Evolutionary conservation across 2,113 vertebrate genomes (phyloP).

Genomic region (Serilophus lunatus): DNA sequence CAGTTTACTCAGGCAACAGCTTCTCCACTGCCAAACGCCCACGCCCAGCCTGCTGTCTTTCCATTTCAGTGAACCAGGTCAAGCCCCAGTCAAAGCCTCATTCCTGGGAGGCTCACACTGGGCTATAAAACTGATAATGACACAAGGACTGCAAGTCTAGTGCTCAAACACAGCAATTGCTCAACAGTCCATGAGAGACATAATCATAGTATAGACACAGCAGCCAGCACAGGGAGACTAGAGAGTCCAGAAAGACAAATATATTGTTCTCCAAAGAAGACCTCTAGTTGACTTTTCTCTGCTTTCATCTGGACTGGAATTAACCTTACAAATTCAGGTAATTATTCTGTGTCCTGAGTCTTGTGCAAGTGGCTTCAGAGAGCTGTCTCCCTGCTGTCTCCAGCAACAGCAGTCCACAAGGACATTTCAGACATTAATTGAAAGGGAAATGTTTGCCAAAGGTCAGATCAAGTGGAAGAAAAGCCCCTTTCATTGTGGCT

Average conservation of each 20-base stretch:
- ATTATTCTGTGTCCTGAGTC: constrained; percentile 13
- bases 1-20: neutral
- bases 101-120: neutral
- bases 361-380: neutral
- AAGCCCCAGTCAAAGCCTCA: neutral
- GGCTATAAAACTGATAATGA: neutral
- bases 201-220: neutral
- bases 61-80: neutral
- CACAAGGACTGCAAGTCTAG: neutral
- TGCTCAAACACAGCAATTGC: neutral
- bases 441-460: constrained; percentile 39
- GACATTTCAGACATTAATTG: constrained; percentile 20
- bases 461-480: constrained; percentile 31
- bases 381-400: neutral
- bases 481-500: constrained; percentile 1
- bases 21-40: neutral
- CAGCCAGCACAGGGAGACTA: neutral
- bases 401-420: neutral
- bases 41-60: neutral
- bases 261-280: neutral
- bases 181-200: neutral
- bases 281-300: neutral
- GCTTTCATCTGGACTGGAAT: constrained; percentile 3
- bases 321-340: constrained; percentile 22
- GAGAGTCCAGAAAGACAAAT: neutral